Conservation (phyloP, 1,140 invertebrate species). For the Laupala kohalensis region DNA sequence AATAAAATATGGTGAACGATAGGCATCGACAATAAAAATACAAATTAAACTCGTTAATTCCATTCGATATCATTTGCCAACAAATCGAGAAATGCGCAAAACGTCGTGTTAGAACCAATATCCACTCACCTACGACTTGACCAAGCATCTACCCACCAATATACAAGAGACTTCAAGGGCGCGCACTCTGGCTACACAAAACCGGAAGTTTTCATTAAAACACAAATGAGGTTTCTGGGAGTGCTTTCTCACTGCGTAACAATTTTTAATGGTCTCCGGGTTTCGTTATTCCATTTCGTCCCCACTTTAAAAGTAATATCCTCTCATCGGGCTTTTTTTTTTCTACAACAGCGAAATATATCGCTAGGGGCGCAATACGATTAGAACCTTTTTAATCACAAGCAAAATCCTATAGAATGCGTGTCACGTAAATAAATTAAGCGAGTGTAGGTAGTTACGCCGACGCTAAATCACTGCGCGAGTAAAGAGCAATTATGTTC, state of each 20-base stretch:
- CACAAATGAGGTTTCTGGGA: neutral
- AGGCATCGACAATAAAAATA: too few species aligned
- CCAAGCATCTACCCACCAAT: too few species aligned
- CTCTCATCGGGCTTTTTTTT: too few species aligned
- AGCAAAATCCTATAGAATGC: neutral
- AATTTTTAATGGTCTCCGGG: neutral
- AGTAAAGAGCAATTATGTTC: neutral
- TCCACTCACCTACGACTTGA: too few species aligned
- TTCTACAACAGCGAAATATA: neutral
- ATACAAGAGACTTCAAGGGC: too few species aligned
- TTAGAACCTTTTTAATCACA: neutral
- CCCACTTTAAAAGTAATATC: neutral
- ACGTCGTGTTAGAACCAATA: too few species aligned
- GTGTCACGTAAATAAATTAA: neutral
- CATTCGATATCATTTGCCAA: too few species aligned
- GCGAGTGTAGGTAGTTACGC: neutral
- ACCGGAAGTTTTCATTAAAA: neutral
- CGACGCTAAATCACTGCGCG: neutral
- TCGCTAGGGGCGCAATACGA: neutral
- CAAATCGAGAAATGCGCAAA: too few species aligned
- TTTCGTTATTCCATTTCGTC: neutral
- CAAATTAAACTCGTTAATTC: too few species aligned
- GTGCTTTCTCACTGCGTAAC: neutral
- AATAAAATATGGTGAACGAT: too few species aligned
- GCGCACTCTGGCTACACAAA: neutral